Evolutionary conservation across 2,797 vertebrate species (phyloP), one percentile per base, ranked within the genome.

Genomic region (Intellagama lesueurii): DNA sequence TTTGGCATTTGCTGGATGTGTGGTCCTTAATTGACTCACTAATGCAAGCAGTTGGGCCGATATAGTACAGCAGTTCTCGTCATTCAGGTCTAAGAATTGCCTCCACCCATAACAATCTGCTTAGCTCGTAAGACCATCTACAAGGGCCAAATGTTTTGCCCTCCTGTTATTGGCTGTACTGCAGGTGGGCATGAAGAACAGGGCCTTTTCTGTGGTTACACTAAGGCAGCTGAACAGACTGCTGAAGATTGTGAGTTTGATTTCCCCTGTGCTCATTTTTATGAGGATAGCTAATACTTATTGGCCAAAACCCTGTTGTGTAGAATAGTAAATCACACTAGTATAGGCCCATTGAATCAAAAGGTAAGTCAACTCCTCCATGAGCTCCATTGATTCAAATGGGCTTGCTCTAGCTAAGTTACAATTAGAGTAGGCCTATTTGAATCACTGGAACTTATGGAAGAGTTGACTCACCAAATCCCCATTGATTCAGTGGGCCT

Each of bases 41-140:
- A 70, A 90, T 88, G 85, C 68, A 24, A 83, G 85, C 68, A 86
- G 66, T n/a, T 81, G 56, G 19, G 60, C 17, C 49, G 30, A 32
- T n/a, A 9, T 30, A 64, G 76, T 40, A n/a, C 52, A 66, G 14
- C 35, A 7, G 75, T 60, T 90, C 56, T 35, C 22, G 16, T 60
- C n/a, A n/a, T 44, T 91, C 35, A 84, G 0, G 44, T 85, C 35
- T 49, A 30, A 30, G 40, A 80, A 72, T 30, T 56, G 24, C 26
- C 28, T 60, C 66, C 14, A 19, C 32, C 11, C 60, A 68, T 26
- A 22, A 68, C 40, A 26, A 68, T 16, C 30, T 56, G 11, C 19
- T 16, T 17, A 56, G 14, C n/a, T 26, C n/a, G 56, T 56, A 72
- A 87, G 47, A 56, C 28, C 26, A 9, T 52, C n/a, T 30, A 56